A percentile compares a stretch with the other conserved stretches of the same genome.
Evolutionary conservation across 2,888 invertebrate species (phyloP).

Genomic region (Linyphia triangularis): DNA sequence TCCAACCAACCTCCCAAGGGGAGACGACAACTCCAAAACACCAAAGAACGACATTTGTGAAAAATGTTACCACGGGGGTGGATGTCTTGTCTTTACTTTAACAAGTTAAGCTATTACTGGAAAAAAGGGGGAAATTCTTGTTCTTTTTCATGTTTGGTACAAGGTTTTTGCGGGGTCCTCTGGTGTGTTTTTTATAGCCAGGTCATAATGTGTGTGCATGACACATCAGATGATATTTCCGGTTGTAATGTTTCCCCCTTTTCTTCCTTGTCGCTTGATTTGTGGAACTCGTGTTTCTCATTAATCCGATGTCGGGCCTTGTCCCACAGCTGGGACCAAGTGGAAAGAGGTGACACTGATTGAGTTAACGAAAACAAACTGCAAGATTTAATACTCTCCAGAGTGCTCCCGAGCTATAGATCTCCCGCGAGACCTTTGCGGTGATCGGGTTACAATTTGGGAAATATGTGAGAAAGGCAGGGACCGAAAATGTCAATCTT

Average conservation of each 20-base stretch:
- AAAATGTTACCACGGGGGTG: conserved; percentile 5
- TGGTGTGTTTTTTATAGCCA: not conserved
- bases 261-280: conserved; percentile 31
- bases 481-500: too few species aligned
- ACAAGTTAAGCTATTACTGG: conserved; percentile 39
- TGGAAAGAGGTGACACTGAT: conserved; percentile 35
- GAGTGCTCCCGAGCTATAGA: not conserved
- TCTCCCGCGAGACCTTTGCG: not conserved
- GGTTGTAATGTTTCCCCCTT: not conserved
- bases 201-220: not conserved
- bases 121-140: not conserved
- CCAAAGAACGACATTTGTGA: not conserved
- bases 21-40: too few species aligned
- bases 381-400: conserved; percentile 35
- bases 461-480: not conserved
- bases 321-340: not conserved
- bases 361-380: conserved; percentile 54
- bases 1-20: conserved; percentile 2
- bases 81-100: conserved; percentile 35
- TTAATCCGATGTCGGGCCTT: conserved; percentile 31
- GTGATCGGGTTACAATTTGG: not conserved
- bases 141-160: not conserved
- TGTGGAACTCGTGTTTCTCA: conserved; percentile 67
- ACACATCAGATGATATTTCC: conserved; percentile 39
- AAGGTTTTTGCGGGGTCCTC: not conserved